Base-by-base conservation (phyloP, 2,888 invertebrate genomes). In the Agriotes lineatus region DNA sequence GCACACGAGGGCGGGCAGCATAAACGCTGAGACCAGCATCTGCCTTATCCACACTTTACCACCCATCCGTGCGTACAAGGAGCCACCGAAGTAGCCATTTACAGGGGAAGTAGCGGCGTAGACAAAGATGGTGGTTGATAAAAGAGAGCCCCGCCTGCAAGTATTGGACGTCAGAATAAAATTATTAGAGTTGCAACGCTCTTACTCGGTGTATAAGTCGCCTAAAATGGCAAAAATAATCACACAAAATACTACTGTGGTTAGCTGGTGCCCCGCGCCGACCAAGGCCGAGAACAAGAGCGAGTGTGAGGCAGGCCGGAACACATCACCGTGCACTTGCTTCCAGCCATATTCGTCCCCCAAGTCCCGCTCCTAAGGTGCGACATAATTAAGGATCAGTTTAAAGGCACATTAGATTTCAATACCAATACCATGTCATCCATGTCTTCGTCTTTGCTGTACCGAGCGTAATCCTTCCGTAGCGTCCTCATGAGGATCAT, bases 341-440 rank as follows among this genome's bases (percentile, higher is more conserved):
- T 99, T 99, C 99, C 99, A 99, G 0, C 99, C 99, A 86, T 99
- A 99, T 83, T 99, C 99, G 86, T 99, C 99, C 1, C 99, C 99
- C 69, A 99, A 88, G 86, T 99, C 99, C 76, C 97, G 91, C 83
- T 99, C 99, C 91, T 92, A 66, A n/a, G n/a, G n/a, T n/a, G n/a
- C n/a, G n/a, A n/a, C n/a, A n/a, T n/a, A n/a, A n/a, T n/a, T n/a
- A n/a, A n/a, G n/a, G n/a, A n/a, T n/a, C n/a, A n/a, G n/a, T n/a
- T n/a, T n/a, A n/a, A n/a, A n/a, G n/a, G n/a, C n/a, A n/a, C n/a
- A n/a, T n/a, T n/a, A n/a, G n/a, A n/a, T n/a, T n/a, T n/a, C 7
- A 48, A 48, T 22, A 19, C 1, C 19, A 84, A 81, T 81, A 91
- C 91, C 91, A 99, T 94, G 82, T 99, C 98, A 86, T 99, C 98